Evolutionary conservation across 37 sponge, comb jelly and placozoan genomes (phyloP).

Genomic region (Lycopodina hypogea): DNA sequence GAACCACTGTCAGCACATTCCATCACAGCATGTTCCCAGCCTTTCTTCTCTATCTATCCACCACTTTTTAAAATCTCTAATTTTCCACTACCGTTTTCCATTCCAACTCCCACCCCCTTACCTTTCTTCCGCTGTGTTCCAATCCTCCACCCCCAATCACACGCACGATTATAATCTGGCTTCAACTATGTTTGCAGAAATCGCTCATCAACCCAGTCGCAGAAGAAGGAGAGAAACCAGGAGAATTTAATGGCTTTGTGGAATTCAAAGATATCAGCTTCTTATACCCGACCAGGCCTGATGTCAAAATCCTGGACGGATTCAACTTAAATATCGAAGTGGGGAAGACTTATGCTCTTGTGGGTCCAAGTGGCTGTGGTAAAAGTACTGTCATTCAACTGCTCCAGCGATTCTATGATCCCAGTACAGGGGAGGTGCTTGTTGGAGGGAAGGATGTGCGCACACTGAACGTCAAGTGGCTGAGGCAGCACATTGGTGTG

Average conservation of each 20-base stretch:
- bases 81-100: too few relatives aligned
- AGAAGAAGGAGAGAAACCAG: constrained; percentile 29
- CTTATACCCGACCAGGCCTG: constrained; percentile 80
- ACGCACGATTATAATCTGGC: too few relatives aligned
- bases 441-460: constrained; percentile 72
- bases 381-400: constrained; percentile 83
- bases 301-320: constrained; percentile 55
- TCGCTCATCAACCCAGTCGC: constrained; percentile 44
- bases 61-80: too few relatives aligned
- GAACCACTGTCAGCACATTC: too few relatives aligned
- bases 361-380: constrained; percentile 92
- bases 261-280: constrained; percentile 77
- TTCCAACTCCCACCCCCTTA: too few relatives aligned
- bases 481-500: constrained; percentile 79
- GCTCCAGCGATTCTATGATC: constrained; percentile 85
- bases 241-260: constrained; percentile 43
- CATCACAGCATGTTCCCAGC: too few relatives aligned
- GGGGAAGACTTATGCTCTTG: constrained; percentile 81
- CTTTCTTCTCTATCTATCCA: too few relatives aligned
- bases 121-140: neutral
- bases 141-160: too few relatives aligned
- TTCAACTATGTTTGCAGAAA: neutral
- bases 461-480: constrained; percentile 74
- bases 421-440: constrained; percentile 42
- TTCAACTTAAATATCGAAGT: constrained; percentile 51